phyloP scores from a whole-genome alignment of 2,113 vertebrate genomes.

The Ornithorhynchus anatinus region DNA sequence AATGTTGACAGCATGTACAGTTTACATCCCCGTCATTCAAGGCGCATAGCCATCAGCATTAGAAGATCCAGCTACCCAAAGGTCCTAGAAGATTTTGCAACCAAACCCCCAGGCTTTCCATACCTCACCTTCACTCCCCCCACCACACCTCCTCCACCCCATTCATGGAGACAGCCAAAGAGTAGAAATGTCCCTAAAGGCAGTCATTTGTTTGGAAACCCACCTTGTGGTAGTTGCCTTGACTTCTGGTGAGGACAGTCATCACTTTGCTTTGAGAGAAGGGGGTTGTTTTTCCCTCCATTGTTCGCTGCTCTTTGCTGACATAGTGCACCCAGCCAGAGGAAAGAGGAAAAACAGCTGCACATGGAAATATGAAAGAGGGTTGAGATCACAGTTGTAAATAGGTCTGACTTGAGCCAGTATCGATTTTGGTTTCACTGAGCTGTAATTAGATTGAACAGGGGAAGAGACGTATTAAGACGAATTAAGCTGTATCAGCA shows the following conservation, averaged over 20 bases:
- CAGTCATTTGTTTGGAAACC: neutral
- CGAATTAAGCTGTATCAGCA: constrained; percentile 80
- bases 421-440: constrained; percentile 81
- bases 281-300: too few species aligned
- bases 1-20: too few species aligned
- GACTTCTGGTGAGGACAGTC: neutral
- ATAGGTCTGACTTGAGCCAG: constrained; percentile 80
- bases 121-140: too few species aligned
- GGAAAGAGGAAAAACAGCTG: neutral
- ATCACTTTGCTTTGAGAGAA: neutral
- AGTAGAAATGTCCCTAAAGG: too few species aligned
- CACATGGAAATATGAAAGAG: neutral
- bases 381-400: constrained; percentile 77
- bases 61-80: too few species aligned
- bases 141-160: too few species aligned
- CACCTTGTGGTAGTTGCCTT: neutral
- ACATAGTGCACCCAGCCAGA: neutral
- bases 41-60: too few species aligned
- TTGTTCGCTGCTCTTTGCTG: too few species aligned
- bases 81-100: too few species aligned
- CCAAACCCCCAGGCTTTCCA: too few species aligned
- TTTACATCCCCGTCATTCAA: too few species aligned
- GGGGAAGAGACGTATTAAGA: constrained; percentile 50
- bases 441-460: constrained; percentile 91
- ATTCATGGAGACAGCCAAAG: too few species aligned